Evolutionary conservation across 1,140 invertebrate genomes (phyloP), one percentile per base, ranked within the genome.

Genomic region (Cyclina sinensis): DNA sequence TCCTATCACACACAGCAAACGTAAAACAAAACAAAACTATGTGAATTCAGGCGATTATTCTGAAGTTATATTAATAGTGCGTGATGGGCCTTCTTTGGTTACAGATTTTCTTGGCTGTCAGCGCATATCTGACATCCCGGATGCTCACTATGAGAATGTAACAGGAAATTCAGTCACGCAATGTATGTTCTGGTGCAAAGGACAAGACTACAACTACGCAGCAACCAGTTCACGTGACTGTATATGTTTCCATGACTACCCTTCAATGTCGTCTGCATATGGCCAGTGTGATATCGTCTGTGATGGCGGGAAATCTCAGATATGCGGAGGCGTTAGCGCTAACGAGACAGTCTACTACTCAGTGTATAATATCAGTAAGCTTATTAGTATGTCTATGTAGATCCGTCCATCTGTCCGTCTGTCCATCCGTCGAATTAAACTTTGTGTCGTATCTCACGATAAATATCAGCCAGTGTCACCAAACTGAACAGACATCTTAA

Each of bases 291-390:
- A 39, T 32, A 27, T 62, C 11, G 35, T 65, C 3, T 81, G 79
- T 65, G 79, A 62, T 4, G 54, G 16, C 5, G 59, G 51, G 11
- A 39, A 2, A 27, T 43, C 79, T 21, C 79, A 81, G 39, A 62
- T 65, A 2, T 81, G 79, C 39, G 79, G 79, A n/a, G 79, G 79
- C 4, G 16, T 46, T 3, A 14, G 37, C 18, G 0, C 54, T 24
- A 24, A 65, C 48, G 32, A 39, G 12, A 62, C 48, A 0, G 27
- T 57, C 21, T 39, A 51, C 32, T 39, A 62, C 24, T 57, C 30
- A 16, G 59, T 81, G 16, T n/a, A 65, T 11, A 81, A 81, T 18
- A 37, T 65, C 46, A 81, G 79, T 81, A 46, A 81, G 79, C 43
- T 9, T 48, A n/a, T 48, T 12, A 48, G 46, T 39, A 43, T n/a